Evolutionary conservation across 2,888 invertebrate genomes (phyloP).

Genomic region (Drosophila meridionalis): DNA sequence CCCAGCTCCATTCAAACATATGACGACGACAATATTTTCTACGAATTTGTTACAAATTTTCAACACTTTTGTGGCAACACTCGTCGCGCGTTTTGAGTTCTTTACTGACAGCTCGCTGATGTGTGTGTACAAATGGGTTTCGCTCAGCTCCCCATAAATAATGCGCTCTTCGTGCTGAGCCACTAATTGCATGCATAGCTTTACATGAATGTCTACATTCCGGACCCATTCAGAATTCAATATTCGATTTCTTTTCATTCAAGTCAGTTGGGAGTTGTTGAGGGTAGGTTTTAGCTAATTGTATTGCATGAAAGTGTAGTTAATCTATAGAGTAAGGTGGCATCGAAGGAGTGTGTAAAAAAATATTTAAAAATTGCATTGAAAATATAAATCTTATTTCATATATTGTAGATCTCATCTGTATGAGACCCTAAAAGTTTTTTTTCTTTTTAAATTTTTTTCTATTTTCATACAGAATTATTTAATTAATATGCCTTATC

Average conservation of each 20-base stretch:
- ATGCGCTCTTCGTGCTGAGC: not conserved
- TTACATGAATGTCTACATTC: not conserved
- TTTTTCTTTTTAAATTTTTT: too few species aligned
- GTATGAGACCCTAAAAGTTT: too few species aligned
- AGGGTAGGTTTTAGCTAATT: not conserved
- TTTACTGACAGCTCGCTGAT: constrained; percentile 48
- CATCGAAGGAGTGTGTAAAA: too few species aligned
- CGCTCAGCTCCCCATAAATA: not conserved
- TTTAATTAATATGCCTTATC: too few species aligned
- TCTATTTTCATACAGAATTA: too few species aligned
- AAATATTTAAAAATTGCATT: not conserved
- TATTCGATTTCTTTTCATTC: not conserved
- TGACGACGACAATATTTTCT: constrained; percentile 42
- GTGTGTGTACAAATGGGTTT: constrained; percentile 10
- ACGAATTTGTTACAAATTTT: constrained; percentile 58
- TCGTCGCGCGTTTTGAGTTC: constrained; percentile 39
- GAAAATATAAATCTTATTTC: too few species aligned
- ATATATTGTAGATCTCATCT: too few species aligned
- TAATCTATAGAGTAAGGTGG: not conserved
- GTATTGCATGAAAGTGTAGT: not conserved
- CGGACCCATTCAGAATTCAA: not conserved
- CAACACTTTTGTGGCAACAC: constrained; percentile 61
- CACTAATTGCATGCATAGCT: constrained; percentile 10
- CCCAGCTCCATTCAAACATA: constrained; percentile 37
- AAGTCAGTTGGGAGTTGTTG: not conserved